Base-by-base conservation (phyloP, 2,888 invertebrate genomes). In the Smittia sp. region DNA sequence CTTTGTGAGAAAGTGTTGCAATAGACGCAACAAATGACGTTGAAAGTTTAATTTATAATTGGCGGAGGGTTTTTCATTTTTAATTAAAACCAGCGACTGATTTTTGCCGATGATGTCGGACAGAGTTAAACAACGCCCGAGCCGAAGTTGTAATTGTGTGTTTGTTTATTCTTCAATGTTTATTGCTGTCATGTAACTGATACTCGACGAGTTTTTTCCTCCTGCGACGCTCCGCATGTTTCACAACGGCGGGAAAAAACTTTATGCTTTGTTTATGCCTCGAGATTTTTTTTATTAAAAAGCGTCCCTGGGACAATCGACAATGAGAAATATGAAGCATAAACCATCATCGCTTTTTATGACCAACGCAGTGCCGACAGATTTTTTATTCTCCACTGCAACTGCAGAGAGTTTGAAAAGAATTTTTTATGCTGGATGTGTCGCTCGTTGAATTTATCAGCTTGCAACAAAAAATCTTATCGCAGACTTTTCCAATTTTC, bases 401-500 rank as follows among this genome's bases (percentile, higher is more conserved):
- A 67, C 67, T 67, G 67, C 67, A 41, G 67, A n/a, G n/a, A 39
- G 9, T 39, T 67, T 18, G 7, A 39, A 32, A 62, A 63, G 24
- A 63, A 63, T 62, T 65, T 25, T 65, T 27, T 27, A 46, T 67
- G 24, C 67, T 67, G 67, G 58, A 58, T 58, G 3, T 9, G 58
- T 9, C 32, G 38, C 24, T n/a, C n/a, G 25, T 67, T 41, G 24
- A 67, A 58, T 65, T 65, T 7, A 15, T 65, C 11, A 15, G 22
- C 24, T 25, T 15, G 9, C 63, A 63, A 63, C 27, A 24, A 25
- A 32, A 32, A 32, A 32, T 9, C 32, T 32, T 6, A 32, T 32
- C 32, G 9, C 4, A 32, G 32, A 32, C 9, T 32, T 9, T 32
- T 9, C 32, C 9, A 4, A n/a, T 65, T 32, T 65, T 38, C 80